Evolutionary conservation across 1,140 invertebrate genomes (phyloP).

Genomic region (Chironomus striatipennis): DNA sequence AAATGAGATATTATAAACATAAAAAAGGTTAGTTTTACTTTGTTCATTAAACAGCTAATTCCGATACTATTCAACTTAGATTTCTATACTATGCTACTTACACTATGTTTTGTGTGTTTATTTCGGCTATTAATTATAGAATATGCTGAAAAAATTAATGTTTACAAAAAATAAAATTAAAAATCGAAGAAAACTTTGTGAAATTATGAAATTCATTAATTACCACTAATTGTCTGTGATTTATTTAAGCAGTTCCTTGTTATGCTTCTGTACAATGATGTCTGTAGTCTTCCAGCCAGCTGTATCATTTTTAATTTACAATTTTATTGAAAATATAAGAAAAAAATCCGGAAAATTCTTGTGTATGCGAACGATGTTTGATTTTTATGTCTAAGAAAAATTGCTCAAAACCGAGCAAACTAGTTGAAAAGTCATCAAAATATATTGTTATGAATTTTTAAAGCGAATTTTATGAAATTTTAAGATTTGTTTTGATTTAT

Average conservation of each 20-base stretch:
- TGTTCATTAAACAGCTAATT: too few species aligned
- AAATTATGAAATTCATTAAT: neutral
- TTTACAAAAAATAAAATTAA: neutral
- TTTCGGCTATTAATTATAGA: neutral
- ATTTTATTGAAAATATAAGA: conserved; percentile 4
- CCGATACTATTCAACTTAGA: too few species aligned
- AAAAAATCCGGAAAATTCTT: too few species aligned
- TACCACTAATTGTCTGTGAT: neutral
- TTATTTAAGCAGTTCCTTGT: neutral
- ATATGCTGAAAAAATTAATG: neutral
- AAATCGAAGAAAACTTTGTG: neutral
- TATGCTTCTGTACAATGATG: neutral
- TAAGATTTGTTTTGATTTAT: too few species aligned
- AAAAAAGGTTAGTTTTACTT: too few species aligned
- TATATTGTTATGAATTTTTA: too few species aligned
- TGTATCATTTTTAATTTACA: neutral
- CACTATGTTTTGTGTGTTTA: neutral
- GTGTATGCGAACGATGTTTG: too few species aligned
- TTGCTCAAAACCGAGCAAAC: too few species aligned
- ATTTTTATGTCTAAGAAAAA: too few species aligned
- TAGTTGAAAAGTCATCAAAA: too few species aligned
- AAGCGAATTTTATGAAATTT: too few species aligned
- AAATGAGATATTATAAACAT: too few species aligned
- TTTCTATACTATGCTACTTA: neutral
- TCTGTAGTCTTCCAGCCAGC: neutral